These are phyloP conservation scores for Bovichtus diacanthus DNA, from an alignment of 2,797 vertebrate species.

Conservation along the genomic window DNA sequence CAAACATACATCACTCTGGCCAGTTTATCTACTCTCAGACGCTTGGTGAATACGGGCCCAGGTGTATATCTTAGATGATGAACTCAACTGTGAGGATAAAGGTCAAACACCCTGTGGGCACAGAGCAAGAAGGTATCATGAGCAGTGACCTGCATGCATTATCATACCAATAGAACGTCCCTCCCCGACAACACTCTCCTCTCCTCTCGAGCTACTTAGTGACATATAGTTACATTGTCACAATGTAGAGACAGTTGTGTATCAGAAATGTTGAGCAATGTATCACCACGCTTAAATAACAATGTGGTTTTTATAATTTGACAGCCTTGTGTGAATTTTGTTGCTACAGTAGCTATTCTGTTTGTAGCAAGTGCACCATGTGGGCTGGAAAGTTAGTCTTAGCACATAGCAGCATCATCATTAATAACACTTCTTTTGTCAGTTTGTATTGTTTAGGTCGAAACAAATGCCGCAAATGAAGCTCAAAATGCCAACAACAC, in stretches of 20 bases:
- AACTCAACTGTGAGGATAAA: constrained; percentile 8
- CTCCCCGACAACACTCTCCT: background rate
- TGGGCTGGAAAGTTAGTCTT: background rate
- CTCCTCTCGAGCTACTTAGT: background rate
- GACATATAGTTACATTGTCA: background rate
- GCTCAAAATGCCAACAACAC: background rate
- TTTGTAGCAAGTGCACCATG: background rate
- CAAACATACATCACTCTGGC: background rate
- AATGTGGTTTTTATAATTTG: background rate
- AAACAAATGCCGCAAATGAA: constrained; percentile 3
- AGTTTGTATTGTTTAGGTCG: constrained; percentile 16
- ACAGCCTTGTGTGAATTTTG: background rate
- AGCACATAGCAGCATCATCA: constrained; percentile 20
- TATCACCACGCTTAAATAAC: background rate
- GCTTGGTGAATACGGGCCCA: background rate
- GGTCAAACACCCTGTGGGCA: constrained; percentile 8
- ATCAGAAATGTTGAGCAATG: background rate
- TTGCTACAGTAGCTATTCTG: background rate
- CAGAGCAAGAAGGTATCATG: background rate
- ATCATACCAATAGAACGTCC: background rate
- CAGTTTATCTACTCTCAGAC: background rate
- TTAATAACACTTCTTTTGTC: constrained; percentile 27
- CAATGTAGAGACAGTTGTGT: background rate
- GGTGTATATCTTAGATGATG: constrained; percentile 23
- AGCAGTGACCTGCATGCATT: constrained; percentile 19